Percentiles rank a stretch among this genome's conserved stretches.
phyloP scores from a whole-genome alignment of 2,888 invertebrate genomes.

The Drosophila acutilabella region DNA sequence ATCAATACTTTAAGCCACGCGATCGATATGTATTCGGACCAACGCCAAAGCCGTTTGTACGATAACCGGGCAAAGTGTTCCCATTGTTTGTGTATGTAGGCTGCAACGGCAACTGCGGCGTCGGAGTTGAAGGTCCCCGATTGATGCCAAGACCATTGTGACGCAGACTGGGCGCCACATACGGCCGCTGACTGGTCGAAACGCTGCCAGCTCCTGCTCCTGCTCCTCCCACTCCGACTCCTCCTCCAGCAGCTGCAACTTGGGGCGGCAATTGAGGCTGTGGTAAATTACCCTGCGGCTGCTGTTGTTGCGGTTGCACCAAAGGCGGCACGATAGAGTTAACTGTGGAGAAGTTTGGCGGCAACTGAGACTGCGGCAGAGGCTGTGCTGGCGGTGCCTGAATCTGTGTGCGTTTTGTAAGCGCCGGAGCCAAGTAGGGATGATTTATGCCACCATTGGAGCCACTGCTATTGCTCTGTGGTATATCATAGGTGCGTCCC shows the following conservation, averaged over 20 bases:
- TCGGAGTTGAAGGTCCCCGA: conserved; percentile 56
- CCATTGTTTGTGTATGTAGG: conserved; percentile 28
- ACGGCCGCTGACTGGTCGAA: conserved; percentile 83
- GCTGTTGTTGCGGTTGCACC: conserved; percentile 8
- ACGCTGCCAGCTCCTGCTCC: conserved; percentile 27
- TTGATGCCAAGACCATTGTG: conserved; percentile 75
- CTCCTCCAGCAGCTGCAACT: conserved; percentile 12
- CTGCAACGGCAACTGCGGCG: conserved; percentile 36
- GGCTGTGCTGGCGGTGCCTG: conserved; percentile 40
- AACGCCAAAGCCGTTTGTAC: conserved; percentile 57
- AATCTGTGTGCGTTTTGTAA: conserved; percentile 72
- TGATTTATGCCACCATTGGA: conserved; percentile 64
- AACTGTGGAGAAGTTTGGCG: conserved; percentile 58
- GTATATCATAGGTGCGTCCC: conserved; percentile 81
- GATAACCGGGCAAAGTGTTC: conserved; percentile 56
- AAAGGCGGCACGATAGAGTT: conserved; percentile 62
- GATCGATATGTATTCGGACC: conserved; percentile 76
- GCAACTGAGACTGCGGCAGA: conserved; percentile 37
- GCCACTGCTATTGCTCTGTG: conserved; percentile 76
- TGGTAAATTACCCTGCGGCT: conserved; percentile 29
- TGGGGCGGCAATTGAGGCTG: conserved; percentile 33
- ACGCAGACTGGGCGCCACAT: conserved; percentile 82
- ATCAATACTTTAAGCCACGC: conserved; percentile 83
- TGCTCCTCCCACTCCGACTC: not conserved
- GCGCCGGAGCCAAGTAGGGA: conserved; percentile 83